Evolutionary conservation across 1,140 invertebrate genomes (phyloP), one percentile per base, ranked within the genome.

Genomic region (Amphibalanus amphitrite): DNA sequence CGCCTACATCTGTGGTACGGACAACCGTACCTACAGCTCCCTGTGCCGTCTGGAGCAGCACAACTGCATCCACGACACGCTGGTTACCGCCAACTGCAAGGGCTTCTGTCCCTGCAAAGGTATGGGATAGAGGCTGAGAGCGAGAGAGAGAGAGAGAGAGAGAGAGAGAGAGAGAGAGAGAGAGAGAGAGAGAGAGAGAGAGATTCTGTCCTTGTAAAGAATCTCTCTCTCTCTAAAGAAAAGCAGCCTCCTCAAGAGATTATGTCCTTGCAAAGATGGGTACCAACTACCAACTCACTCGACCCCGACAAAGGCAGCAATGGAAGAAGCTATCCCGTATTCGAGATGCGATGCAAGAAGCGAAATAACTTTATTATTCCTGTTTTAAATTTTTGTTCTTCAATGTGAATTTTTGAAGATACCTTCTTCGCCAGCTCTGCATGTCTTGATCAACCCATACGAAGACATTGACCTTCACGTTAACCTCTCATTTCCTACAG

Each of bases 11-110:
- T 94, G 92, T 81, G 92, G 91, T 73, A 87, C 86, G 40, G 91
- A 95, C 83, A 94, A 95, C 83, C 85, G 88, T 76, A 94, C 92
- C 25, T 69, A 69, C n/a, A 25, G 69, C 69, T 69, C 69, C 3
- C 20, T 69, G 23, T 69, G 69, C 3, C 40, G 40, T 23, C 40
- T 69, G 23, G 69, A 25, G 69, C 40, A 33, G 25, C 30, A 69
- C n/a, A 95, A 94, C 82, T 95, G 92, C 82, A 89, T 94, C 80
- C 90, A 92, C 80, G 81, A 81, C 69, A 87, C 87, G 38, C 83
- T 84, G 74, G 86, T 94, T 77, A 85, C 84, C 76, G 86, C 92
- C 26, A 83, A 84, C 29, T 94, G 92, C 81, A 90, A 89, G 82
- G 91, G 91, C 80, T 93, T 10, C 23, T 47, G 38, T 64, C 29